phyloP scores from a whole-genome alignment of 2,888 invertebrate species.

The Melinaea menophilus region DNA sequence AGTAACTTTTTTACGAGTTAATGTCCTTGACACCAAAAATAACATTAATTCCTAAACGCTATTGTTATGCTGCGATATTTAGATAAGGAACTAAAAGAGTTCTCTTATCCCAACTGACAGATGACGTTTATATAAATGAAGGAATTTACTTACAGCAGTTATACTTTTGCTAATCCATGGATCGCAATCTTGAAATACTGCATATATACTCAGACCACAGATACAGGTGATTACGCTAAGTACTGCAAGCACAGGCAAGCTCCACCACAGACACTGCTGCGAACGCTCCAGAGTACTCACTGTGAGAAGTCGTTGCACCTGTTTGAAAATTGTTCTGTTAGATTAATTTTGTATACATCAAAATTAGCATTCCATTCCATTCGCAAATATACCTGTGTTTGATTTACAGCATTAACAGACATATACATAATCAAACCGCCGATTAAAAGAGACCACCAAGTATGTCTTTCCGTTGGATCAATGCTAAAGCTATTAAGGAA shows the following conservation, averaged over 20 bases:
- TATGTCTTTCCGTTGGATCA: slow-evolving; percentile 89
- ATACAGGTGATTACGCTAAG: slow-evolving; percentile 86
- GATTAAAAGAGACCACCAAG: slow-evolving; percentile 88
- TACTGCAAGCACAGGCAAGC: slow-evolving; percentile 86
- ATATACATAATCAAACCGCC: slow-evolving; percentile 90
- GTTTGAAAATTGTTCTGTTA: slow-evolving; percentile 7
- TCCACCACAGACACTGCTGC: slow-evolving; percentile 86
- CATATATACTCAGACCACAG: slow-evolving; percentile 90
- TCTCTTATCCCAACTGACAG: not conserved
- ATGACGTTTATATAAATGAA: slow-evolving; percentile 6
- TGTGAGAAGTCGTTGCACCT: slow-evolving; percentile 84
- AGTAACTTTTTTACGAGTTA: too few relatives aligned
- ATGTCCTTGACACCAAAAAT: too few relatives aligned
- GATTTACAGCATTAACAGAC: slow-evolving; percentile 91
- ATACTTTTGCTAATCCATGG: slow-evolving; percentile 82
- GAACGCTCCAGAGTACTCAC: slow-evolving; percentile 84
- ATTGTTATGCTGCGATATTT: too few relatives aligned
- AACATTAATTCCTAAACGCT: too few relatives aligned
- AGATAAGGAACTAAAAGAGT: not conserved
- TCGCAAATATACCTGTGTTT: slow-evolving; percentile 78
- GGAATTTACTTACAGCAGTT: slow-evolving; percentile 55
- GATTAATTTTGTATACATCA: not conserved
- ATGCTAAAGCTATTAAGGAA: slow-evolving; percentile 79
- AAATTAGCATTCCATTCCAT: not conserved
- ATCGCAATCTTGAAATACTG: slow-evolving; percentile 89